Percentiles rank a stretch among this genome's conserved stretches.
Conservation (phyloP, 2,888 invertebrate genomes). For the Cryptocephalus moraei region DNA sequence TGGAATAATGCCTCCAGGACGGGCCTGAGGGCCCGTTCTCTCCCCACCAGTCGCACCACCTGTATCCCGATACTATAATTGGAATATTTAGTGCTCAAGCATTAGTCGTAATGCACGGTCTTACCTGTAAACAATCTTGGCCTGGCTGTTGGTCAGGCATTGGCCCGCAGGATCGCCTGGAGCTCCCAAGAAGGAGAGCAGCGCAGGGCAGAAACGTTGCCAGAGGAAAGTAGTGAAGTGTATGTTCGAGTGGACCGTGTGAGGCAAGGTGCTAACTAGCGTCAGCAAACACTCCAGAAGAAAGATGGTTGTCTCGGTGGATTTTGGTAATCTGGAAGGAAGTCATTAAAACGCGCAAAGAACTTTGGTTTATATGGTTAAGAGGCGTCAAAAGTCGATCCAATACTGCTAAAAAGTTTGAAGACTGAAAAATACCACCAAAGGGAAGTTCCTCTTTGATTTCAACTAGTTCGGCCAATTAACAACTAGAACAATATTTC, state of each 20-base stretch:
- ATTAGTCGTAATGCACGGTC: conserved; percentile 6
- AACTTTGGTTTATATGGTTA: too few relatives aligned
- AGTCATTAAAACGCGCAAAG: too few relatives aligned
- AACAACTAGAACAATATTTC: too few relatives aligned
- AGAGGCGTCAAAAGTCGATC: too few relatives aligned
- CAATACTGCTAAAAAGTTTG: too few relatives aligned
- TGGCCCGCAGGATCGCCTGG: conserved; percentile 72
- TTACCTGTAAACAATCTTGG: conserved; percentile 81
- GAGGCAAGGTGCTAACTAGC: conserved; percentile 71
- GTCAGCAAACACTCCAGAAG: conserved; percentile 80
- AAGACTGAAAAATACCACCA: too few relatives aligned
- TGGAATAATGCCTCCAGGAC: conserved; percentile 90
- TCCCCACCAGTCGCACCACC: conserved; percentile 78
- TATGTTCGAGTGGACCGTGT: conserved; percentile 70
- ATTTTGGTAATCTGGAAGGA: conserved; percentile 46
- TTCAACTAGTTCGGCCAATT: too few relatives aligned
- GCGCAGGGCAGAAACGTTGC: conserved; percentile 86
- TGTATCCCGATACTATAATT: conserved; percentile 72
- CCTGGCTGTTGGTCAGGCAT: conserved; percentile 71
- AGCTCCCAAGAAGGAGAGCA: conserved; percentile 80
- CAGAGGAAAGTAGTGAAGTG: conserved; percentile 83
- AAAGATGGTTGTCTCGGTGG: conserved; percentile 60
- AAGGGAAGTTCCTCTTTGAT: too few relatives aligned
- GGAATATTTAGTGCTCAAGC: neutral
- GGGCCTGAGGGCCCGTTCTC: conserved; percentile 76